These are phyloP conservation scores for Paelopatides confundens DNA, from an alignment of 53 echinoderm and acorn worm genomes.

Conservation along the genomic window DNA sequence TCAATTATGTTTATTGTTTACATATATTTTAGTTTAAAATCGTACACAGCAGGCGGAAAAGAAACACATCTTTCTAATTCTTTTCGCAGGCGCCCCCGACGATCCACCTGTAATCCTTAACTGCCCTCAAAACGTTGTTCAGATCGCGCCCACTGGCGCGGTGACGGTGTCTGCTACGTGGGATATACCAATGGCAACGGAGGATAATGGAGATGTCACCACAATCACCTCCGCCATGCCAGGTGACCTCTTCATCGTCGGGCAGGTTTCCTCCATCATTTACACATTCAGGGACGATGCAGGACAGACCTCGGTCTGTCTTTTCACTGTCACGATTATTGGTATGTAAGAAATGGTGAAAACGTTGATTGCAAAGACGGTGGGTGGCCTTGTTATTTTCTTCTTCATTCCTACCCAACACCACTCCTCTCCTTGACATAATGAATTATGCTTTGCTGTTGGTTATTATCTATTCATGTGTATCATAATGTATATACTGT, in stretches of 20 bases:
- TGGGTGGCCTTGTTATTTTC: no score
- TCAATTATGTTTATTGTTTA: no score
- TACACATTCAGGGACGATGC: constrained; percentile 71
- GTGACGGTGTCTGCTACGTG: constrained; percentile 57
- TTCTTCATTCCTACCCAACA: no score
- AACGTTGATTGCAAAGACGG: no score
- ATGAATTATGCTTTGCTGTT: no score
- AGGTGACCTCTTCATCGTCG: constrained; percentile 53
- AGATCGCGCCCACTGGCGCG: constrained; percentile 53
- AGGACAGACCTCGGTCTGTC: constrained; percentile 57
- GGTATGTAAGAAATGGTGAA: constrained; percentile 14
- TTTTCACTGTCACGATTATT: constrained; percentile 49
- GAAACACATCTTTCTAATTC: background rate
- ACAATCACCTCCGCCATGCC: constrained; percentile 10
- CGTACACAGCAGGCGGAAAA: no score
- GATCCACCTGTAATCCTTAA: background rate
- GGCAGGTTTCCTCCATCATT: constrained; percentile 45
- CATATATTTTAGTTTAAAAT: no score
- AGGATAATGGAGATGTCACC: constrained; percentile 60
- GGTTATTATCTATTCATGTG: no score
- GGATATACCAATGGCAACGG: constrained; percentile 63
- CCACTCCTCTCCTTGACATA: no score
- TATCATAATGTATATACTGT: no score
- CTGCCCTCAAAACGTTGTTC: constrained; percentile 52
- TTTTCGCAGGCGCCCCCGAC: constrained; percentile 6